Percentiles rank a stretch among this genome's conserved stretches.
Evolutionary conservation across 1,140 invertebrate species (phyloP).

Genomic region (Holotrichia oblita): DNA sequence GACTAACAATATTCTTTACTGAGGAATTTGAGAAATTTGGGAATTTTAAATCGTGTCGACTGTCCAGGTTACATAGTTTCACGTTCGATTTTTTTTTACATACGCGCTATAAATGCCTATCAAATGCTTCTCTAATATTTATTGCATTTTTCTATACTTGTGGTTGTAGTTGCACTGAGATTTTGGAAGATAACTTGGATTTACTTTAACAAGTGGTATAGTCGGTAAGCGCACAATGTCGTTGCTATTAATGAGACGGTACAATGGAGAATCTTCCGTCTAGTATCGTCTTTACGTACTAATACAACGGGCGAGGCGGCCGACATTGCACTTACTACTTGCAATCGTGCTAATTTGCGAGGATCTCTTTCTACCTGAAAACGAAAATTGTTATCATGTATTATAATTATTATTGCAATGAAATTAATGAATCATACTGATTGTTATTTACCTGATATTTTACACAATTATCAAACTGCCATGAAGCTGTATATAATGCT

Average conservation of each 20-base stretch:
- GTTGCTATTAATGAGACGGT: slow-evolving; percentile 72
- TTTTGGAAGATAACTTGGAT: slow-evolving; percentile 37
- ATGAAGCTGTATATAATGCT: slow-evolving; percentile 85
- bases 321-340: slow-evolving; percentile 70
- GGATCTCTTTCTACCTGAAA: slow-evolving; percentile 64
- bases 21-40: background rate
- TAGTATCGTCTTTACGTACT: slow-evolving; percentile 74
- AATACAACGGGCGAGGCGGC: slow-evolving; percentile 76
- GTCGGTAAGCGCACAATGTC: slow-evolving; percentile 72
- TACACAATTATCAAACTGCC: slow-evolving; percentile 93
- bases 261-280: slow-evolving; percentile 76
- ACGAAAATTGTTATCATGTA: slow-evolving; percentile 22
- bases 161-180: slow-evolving; percentile 28
- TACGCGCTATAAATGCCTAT: slow-evolving; percentile 6
- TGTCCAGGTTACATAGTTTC: background rate
- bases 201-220: slow-evolving; percentile 61
- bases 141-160: slow-evolving; percentile 24
- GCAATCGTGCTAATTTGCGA: slow-evolving; percentile 64
- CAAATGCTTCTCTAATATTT: slow-evolving; percentile 8
- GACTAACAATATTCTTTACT: background rate
- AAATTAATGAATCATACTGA: no score
- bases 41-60: background rate
- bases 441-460: slow-evolving; percentile 78
- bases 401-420: no score
- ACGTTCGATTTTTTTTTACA: background rate